Conservation (phyloP, 2,797 vertebrate genomes). For the Brachyrhaphis roseni region DNA sequence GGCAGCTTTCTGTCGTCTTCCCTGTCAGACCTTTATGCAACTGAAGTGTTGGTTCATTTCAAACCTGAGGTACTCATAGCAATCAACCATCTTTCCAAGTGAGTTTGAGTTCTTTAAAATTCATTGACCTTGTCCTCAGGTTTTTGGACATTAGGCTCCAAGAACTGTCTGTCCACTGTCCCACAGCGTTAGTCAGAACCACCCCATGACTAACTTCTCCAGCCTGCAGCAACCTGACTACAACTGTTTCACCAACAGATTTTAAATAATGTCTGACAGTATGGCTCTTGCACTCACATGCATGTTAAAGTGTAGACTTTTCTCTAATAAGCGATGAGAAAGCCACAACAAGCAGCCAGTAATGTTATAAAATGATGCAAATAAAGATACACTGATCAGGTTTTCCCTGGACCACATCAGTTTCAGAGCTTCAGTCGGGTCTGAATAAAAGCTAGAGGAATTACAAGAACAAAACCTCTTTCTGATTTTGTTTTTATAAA, state of each 20-base stretch:
- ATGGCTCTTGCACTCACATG: background rate
- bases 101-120: background rate
- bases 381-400: background rate
- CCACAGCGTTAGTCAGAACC: background rate
- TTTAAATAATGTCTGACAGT: background rate
- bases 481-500: background rate
- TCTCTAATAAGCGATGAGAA: background rate
- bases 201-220: background rate
- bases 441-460: background rate
- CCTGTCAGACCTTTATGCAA: background rate
- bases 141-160: background rate
- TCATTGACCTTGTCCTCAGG: background rate
- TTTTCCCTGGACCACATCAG: background rate
- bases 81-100: background rate
- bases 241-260: no score
- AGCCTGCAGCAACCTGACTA: background rate
- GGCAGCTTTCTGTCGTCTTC: background rate
- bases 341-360: background rate
- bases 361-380: background rate
- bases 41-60: background rate
- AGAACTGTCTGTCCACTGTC: background rate
- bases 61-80: background rate
- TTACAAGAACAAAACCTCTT: background rate
- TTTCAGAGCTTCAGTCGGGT: background rate
- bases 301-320: background rate